phyloP scores from a whole-genome alignment of 1,140 invertebrate species.

The Limonius californicus region DNA sequence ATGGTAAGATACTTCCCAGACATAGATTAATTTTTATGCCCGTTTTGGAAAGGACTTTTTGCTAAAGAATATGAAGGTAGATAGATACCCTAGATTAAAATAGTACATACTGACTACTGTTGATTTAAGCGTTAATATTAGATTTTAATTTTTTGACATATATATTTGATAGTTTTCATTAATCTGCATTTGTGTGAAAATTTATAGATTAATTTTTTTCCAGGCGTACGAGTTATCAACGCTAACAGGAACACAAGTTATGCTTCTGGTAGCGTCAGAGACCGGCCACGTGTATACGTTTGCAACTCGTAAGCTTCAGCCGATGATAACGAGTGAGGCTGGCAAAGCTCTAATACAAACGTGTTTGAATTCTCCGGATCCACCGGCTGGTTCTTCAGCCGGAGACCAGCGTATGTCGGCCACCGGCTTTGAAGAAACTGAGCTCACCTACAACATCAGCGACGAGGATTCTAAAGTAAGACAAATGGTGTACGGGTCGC shows the following conservation, averaged over 20 bases:
- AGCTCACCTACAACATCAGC: constrained; percentile 93
- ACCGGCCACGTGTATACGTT: constrained; percentile 99
- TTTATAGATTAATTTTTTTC: constrained; percentile 39
- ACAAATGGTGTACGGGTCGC: constrained; percentile 83
- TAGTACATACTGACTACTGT: no score
- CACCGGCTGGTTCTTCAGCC: constrained; percentile 66
- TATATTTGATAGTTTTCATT: no score
- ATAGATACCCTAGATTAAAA: no score
- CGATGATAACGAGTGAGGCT: constrained; percentile 99
- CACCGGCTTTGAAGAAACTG: constrained; percentile 97
- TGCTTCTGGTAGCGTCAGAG: constrained; percentile 92
- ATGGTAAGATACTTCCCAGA: no score
- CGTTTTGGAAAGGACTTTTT: no score
- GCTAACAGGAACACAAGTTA: constrained; percentile 98
- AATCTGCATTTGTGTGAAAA: no score
- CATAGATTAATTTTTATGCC: no score
- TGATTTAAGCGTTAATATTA: no score
- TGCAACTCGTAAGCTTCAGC: constrained; percentile 97
- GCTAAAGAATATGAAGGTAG: no score
- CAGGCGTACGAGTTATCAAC: constrained; percentile 99
- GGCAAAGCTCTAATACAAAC: constrained; percentile 98
- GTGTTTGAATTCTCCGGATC: constrained; percentile 96
- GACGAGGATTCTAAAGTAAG: constrained; percentile 95
- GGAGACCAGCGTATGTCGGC: constrained; percentile 95
- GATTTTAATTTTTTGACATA: no score